phyloP scores from a whole-genome alignment of 2,797 vertebrate genomes.

The Hozukius guyotensis region DNA sequence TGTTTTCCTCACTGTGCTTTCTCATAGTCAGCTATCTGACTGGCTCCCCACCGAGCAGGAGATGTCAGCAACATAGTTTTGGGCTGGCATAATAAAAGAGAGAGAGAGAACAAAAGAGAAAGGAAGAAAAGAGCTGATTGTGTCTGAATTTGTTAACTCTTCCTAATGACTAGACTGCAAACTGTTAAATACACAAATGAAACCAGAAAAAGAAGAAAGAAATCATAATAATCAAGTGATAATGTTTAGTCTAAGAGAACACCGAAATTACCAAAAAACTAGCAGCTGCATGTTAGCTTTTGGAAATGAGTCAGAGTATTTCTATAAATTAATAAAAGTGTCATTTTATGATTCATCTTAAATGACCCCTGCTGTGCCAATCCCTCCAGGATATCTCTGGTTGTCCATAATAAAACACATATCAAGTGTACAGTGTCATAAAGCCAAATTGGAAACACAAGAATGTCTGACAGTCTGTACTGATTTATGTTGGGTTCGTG shows the following conservation, averaged over 20 bases:
- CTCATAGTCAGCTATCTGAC: slow-evolving; percentile 28
- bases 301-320: slow-evolving; percentile 7
- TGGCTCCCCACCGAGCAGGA: slow-evolving; percentile 15
- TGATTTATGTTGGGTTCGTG: slow-evolving; percentile 60
- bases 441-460: slow-evolving; percentile 66
- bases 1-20: slow-evolving; percentile 26
- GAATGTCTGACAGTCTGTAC: slow-evolving; percentile 47
- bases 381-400: not conserved
- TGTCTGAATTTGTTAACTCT: slow-evolving; percentile 26
- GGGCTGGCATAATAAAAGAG: not conserved
- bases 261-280: not conserved
- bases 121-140: slow-evolving; percentile 5
- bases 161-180: slow-evolving; percentile 11
- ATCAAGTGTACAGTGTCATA: slow-evolving; percentile 38
- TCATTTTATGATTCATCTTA: slow-evolving; percentile 20
- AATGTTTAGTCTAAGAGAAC: not conserved
- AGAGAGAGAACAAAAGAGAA: slow-evolving; percentile 4
- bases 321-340: not conserved
- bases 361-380: not conserved
- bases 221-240: too few relatives aligned
- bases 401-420: slow-evolving; percentile 32
- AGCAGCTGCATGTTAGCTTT: not conserved
- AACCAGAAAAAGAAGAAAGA: too few relatives aligned
- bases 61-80: slow-evolving; percentile 31
- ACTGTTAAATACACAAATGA: slow-evolving; percentile 6